Evolutionary conservation across 2,797 vertebrate species (phyloP).

Genomic region (Peromyscus melanophrys): DNA sequence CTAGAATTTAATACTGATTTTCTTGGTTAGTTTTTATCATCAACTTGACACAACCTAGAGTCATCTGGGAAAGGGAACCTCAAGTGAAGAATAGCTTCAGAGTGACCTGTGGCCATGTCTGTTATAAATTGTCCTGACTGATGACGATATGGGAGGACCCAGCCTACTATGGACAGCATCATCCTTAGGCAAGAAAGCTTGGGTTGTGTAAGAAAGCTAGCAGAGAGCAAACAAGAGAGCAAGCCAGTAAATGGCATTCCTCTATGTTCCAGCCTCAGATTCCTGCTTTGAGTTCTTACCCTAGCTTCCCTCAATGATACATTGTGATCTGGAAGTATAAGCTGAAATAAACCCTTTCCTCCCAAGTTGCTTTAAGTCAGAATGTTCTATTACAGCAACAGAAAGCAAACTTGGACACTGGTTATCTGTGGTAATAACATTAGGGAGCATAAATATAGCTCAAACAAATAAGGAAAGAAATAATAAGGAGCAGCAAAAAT

Average conservation of each 20-base stretch:
- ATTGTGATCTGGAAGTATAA: background rate
- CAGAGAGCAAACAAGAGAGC: background rate
- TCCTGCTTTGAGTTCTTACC: background rate
- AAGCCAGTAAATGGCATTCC: background rate
- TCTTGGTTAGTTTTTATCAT: background rate
- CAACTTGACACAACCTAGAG: background rate
- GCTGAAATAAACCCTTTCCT: background rate
- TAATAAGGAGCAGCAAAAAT: background rate
- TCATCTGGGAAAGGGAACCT: background rate
- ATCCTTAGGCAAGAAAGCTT: background rate
- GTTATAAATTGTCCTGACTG: background rate
- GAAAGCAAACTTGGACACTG: background rate
- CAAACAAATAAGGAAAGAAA: constrained; percentile 33
- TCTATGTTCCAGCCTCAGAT: background rate
- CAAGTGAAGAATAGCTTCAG: background rate
- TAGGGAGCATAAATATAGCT: constrained; percentile 8
- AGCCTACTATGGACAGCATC: background rate
- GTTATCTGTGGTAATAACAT: background rate
- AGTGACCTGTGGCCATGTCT: background rate
- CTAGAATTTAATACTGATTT: constrained; percentile 11
- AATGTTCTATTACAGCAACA: background rate
- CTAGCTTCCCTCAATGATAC: background rate
- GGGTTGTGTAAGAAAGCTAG: background rate
- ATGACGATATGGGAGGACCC: background rate
- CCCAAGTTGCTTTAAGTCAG: background rate